These are phyloP conservation scores for Brachyistius frenatus DNA, from an alignment of 2,113 vertebrate genomes.

Conservation along the genomic window DNA sequence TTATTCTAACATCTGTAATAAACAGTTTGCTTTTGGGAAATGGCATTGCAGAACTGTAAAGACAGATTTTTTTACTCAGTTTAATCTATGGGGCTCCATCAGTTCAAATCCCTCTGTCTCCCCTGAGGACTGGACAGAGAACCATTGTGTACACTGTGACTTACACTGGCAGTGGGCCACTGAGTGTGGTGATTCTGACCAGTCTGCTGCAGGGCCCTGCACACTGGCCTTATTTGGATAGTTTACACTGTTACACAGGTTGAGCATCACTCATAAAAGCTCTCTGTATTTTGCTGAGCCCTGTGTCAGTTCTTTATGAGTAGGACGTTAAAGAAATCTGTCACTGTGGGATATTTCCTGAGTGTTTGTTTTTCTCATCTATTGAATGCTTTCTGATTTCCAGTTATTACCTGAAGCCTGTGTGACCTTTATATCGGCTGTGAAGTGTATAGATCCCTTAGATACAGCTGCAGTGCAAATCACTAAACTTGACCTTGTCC, in stretches of 20 bases:
- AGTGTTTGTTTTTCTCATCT: constrained; percentile 40
- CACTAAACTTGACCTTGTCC: neutral
- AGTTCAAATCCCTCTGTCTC: constrained; percentile 3
- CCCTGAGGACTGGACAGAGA: neutral
- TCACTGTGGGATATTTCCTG: constrained; percentile 11
- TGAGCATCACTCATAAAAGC: constrained; percentile 28
- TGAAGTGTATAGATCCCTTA: constrained; percentile 23
- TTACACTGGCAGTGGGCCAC: neutral
- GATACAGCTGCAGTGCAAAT: constrained; percentile 5
- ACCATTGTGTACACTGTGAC: neutral
- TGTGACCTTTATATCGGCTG: constrained; percentile 35
- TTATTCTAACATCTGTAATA: neutral
- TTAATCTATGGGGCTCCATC: neutral
- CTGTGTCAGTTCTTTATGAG: constrained; percentile 19
- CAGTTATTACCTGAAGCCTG: constrained; percentile 42
- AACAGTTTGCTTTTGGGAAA: constrained; percentile 24
- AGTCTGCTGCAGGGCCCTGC: neutral
- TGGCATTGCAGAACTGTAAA: neutral
- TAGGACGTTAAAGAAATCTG: constrained; percentile 13
- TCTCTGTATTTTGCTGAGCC: neutral
- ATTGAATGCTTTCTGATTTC: constrained; percentile 15
- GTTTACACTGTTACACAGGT: constrained; percentile 18
- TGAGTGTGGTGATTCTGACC: neutral
- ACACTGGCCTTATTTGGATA: neutral
- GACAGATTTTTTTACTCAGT: neutral